Conservation (phyloP, 2,888 invertebrate species). For the Ormyrus thymus region DNA sequence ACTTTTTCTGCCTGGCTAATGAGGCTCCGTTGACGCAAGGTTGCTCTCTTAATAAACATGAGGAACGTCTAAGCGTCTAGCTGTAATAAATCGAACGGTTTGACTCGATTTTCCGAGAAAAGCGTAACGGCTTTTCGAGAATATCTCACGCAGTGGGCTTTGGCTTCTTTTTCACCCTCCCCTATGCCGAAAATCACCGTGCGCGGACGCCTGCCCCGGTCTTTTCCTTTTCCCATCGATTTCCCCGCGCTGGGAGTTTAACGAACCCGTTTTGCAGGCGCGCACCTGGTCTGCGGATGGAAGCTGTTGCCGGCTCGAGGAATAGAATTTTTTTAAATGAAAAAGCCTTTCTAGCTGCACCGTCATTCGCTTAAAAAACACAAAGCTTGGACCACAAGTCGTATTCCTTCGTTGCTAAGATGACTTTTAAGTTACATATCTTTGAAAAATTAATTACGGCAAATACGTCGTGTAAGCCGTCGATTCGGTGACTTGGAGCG, state of each 20-base stretch:
- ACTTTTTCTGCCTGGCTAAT: constrained; percentile 16
- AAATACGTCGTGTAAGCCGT: no score
- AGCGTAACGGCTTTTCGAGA: constrained; percentile 36
- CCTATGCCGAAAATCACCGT: not conserved
- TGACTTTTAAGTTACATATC: no score
- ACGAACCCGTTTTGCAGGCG: constrained; percentile 36
- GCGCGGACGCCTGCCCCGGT: not conserved
- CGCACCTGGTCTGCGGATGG: constrained; percentile 33
- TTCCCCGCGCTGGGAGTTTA: constrained; percentile 39
- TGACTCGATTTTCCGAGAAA: constrained; percentile 11
- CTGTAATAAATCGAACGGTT: not conserved
- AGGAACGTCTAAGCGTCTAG: constrained; percentile 30
- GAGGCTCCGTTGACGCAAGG: constrained; percentile 10
- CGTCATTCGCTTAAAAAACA: no score
- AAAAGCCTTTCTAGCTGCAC: no score
- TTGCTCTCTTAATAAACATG: not conserved
- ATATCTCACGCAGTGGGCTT: not conserved
- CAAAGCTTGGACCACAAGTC: no score
- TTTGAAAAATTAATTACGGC: no score
- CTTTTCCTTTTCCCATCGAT: constrained; percentile 49
- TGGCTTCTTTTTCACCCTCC: constrained; percentile 10
- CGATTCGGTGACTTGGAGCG: no score
- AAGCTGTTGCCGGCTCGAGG: not conserved
- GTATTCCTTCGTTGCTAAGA: no score
- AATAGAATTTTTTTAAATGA: no score